A percentile compares a stretch with the other conserved stretches of the same genome.
These are phyloP conservation scores for Corydoras sp. DNA, from an alignment of 2,113 vertebrate species.

Conservation along the genomic window DNA sequence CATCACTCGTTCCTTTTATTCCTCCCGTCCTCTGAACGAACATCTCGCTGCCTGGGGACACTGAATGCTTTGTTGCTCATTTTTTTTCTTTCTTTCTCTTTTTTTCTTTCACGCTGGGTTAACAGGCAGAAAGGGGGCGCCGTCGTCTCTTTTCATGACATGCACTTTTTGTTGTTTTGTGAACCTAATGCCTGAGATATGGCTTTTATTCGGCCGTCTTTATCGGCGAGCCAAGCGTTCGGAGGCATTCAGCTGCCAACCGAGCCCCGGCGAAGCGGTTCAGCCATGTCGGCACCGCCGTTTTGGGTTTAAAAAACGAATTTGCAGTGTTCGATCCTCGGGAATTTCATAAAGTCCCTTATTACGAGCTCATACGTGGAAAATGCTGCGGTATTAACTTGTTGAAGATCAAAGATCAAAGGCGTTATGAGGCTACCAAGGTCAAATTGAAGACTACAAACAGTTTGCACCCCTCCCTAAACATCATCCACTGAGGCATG, in stretches of 20 bases:
- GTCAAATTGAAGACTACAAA: too few species aligned
- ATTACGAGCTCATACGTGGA: too few species aligned
- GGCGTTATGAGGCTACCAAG: too few species aligned
- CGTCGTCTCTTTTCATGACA: slow-evolving; percentile 22
- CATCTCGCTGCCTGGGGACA: background rate
- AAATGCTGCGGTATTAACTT: too few species aligned
- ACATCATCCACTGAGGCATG: too few species aligned
- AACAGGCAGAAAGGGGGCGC: slow-evolving; percentile 10
- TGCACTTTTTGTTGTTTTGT: slow-evolving; percentile 2
- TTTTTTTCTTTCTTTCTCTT: too few species aligned
- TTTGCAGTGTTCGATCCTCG: background rate
- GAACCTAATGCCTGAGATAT: slow-evolving; percentile 22
- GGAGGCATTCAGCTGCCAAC: slow-evolving; percentile 3
- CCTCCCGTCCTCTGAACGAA: background rate
- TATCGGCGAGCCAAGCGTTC: slow-evolving; percentile 22
- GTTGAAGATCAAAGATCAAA: too few species aligned
- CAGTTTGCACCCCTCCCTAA: too few species aligned
- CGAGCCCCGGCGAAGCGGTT: slow-evolving; percentile 19
- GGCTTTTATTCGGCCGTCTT: slow-evolving; percentile 28
- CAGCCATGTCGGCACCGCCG: slow-evolving; percentile 16
- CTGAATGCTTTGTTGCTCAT: background rate
- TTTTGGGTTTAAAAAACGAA: background rate
- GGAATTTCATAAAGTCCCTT: too few species aligned
- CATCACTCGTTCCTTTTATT: slow-evolving; percentile 1
- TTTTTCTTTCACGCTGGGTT: background rate